Evolutionary conservation across 2,797 vertebrate genomes (phyloP).

Genomic region (Eidolon dupreanum): DNA sequence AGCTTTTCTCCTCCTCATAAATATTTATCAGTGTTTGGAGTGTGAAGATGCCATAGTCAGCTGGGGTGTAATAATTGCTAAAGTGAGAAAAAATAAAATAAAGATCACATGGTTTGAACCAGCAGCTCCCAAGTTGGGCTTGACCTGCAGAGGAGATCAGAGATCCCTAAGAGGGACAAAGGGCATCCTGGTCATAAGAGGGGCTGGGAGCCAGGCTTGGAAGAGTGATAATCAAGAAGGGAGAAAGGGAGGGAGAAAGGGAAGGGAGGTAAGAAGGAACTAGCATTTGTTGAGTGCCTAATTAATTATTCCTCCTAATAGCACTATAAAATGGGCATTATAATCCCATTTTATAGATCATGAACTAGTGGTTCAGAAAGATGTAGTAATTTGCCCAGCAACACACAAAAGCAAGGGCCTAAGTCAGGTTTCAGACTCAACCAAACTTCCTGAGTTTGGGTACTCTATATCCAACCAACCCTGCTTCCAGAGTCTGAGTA

Average conservation of each 20-base stretch:
- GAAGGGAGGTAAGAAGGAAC: not conserved
- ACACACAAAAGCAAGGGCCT: not conserved
- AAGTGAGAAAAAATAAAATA: constrained; percentile 48
- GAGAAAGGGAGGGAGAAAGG: too few relatives aligned
- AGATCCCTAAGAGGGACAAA: not conserved
- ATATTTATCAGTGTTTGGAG: constrained; percentile 73
- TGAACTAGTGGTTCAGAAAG: not conserved
- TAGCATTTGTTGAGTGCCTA: not conserved
- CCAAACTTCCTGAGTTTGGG: not conserved
- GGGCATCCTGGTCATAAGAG: not conserved
- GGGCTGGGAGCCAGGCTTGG: not conserved
- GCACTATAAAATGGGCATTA: not conserved
- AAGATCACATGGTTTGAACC: constrained; percentile 25
- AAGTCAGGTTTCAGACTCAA: not conserved
- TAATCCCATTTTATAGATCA: not conserved
- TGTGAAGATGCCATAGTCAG: constrained; percentile 58
- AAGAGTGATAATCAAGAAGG: not conserved
- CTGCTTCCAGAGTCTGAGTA: not conserved
- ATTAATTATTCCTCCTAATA: not conserved
- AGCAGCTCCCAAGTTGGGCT: not conserved
- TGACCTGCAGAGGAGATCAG: not conserved
- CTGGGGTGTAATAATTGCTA: constrained; percentile 48
- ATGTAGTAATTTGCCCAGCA: not conserved
- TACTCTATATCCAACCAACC: not conserved
- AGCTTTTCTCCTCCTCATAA: constrained; percentile 52